Conservation (phyloP, 1,140 invertebrate genomes). For the Apis dorsata region DNA sequence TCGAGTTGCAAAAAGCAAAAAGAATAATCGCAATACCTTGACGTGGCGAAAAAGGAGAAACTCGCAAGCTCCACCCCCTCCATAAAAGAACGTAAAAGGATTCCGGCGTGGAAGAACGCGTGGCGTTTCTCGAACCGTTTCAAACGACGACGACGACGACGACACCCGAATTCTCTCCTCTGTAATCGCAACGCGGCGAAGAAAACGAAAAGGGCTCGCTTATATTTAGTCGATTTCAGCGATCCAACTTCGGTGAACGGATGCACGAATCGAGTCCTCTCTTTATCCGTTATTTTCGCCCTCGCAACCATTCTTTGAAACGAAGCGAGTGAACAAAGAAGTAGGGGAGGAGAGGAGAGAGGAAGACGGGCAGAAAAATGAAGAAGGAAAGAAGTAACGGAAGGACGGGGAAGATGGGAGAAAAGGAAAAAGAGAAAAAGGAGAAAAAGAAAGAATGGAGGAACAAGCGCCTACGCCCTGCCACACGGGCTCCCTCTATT, state of each 20-base stretch:
- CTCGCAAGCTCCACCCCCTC: neutral
- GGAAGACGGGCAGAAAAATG: slow-evolving; percentile 54
- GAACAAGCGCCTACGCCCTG: slow-evolving; percentile 58
- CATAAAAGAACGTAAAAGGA: neutral
- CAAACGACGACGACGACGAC: neutral
- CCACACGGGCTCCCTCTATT: slow-evolving; percentile 61
- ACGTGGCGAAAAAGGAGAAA: too few species aligned
- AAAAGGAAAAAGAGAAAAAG: slow-evolving; percentile 28
- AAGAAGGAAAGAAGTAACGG: slow-evolving; percentile 37
- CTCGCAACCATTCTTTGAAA: slow-evolving; percentile 55
- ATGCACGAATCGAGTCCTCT: slow-evolving; percentile 37
- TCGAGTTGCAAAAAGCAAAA: too few species aligned
- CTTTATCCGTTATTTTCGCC: slow-evolving; percentile 69
- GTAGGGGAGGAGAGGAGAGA: neutral
- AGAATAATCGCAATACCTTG: too few species aligned
- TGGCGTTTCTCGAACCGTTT: neutral
- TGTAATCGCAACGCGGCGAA: slow-evolving; percentile 3
- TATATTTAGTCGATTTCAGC: slow-evolving; percentile 77
- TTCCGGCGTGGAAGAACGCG: neutral
- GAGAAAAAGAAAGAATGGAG: slow-evolving; percentile 55
- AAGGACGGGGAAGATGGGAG: slow-evolving; percentile 26
- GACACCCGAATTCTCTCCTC: neutral
- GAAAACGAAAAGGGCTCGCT: slow-evolving; percentile 46
- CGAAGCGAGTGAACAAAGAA: neutral
- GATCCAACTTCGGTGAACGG: slow-evolving; percentile 70